These are phyloP conservation scores for Silurus lanzhouensis DNA, from an alignment of 2,797 vertebrate genomes.

Conservation along the genomic window DNA sequence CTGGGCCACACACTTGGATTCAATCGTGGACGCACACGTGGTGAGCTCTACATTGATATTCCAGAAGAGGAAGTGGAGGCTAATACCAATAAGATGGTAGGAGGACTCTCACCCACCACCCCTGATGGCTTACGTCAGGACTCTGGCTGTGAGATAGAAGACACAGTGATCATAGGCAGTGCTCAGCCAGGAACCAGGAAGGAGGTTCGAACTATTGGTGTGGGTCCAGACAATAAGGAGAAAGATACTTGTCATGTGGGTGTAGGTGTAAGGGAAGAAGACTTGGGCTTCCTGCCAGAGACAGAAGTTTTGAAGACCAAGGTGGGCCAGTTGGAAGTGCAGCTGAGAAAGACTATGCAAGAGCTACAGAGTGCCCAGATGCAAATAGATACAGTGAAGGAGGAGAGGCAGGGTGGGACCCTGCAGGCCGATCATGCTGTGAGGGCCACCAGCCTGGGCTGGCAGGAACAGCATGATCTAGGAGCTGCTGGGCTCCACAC, in stretches of 20 bases:
- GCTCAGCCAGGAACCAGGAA: slow-evolving; percentile 65
- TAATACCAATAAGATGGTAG: slow-evolving; percentile 52
- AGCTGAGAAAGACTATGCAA: slow-evolving; percentile 77
- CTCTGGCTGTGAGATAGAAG: slow-evolving; percentile 80
- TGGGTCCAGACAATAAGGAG: slow-evolving; percentile 68
- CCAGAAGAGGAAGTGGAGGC: slow-evolving; percentile 75
- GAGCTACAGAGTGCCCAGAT: slow-evolving; percentile 79
- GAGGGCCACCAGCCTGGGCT: slow-evolving; percentile 72
- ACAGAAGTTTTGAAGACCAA: slow-evolving; percentile 75
- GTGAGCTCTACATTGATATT: slow-evolving; percentile 88
- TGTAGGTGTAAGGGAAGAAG: slow-evolving; percentile 82
- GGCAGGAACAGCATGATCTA: slow-evolving; percentile 69
- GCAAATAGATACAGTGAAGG: slow-evolving; percentile 62
- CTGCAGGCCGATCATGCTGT: slow-evolving; percentile 70
- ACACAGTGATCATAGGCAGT: slow-evolving; percentile 76
- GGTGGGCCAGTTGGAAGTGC: slow-evolving; percentile 79
- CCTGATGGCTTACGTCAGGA: slow-evolving; percentile 73
- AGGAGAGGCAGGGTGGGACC: slow-evolving; percentile 37
- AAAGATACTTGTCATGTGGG: slow-evolving; percentile 70
- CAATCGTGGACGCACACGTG: slow-evolving; percentile 67
- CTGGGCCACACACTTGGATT: slow-evolving; percentile 79
- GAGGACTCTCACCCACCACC: slow-evolving; percentile 66
- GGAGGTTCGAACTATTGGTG: slow-evolving; percentile 74
- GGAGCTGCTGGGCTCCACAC: slow-evolving; percentile 66
- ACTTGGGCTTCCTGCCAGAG: slow-evolving; percentile 79